These are phyloP conservation scores for Eilema depressum DNA, from an alignment of 2,888 invertebrate species.

Conservation along the genomic window DNA sequence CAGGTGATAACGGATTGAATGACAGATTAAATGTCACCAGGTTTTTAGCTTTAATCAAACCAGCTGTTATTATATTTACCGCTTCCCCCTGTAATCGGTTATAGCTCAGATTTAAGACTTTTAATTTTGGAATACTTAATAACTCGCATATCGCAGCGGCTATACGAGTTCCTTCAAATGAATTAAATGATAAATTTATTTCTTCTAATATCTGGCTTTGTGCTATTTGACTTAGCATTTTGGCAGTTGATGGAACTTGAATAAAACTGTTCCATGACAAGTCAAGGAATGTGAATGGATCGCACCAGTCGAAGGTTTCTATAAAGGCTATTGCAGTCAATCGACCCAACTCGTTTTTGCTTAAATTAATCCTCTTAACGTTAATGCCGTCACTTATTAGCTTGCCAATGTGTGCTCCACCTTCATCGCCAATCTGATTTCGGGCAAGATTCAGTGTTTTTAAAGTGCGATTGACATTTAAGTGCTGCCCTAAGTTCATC, in stretches of 20 bases:
- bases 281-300: constrained; percentile 58
- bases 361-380: constrained; percentile 52
- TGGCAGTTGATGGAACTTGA: constrained; percentile 44
- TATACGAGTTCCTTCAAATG: constrained; percentile 53
- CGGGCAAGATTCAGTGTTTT: constrained; percentile 51
- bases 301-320: constrained; percentile 52
- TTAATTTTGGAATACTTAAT: constrained; percentile 50
- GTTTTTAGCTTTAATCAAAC: constrained; percentile 53
- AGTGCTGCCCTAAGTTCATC: constrained; percentile 45
- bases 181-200: constrained; percentile 61
- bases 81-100: constrained; percentile 57
- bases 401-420: constrained; percentile 53
- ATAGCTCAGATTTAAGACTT: constrained; percentile 55
- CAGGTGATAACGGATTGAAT: constrained; percentile 57
- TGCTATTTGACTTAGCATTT: constrained; percentile 54
- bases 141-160: constrained; percentile 52
- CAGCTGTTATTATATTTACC: constrained; percentile 43
- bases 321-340: constrained; percentile 51
- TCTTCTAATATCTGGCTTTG: constrained; percentile 52
- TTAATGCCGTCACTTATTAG: constrained; percentile 45
- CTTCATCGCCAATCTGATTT: constrained; percentile 61
- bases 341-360: constrained; percentile 57
- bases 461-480: constrained; percentile 53
- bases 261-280: constrained; percentile 62
- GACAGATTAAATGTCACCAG: constrained; percentile 61